Percentiles rank a stretch among this genome's conserved stretches.
These are phyloP conservation scores for Acholoe squamosa DNA, from an alignment of 2,888 invertebrate genomes.

Conservation along the genomic window DNA sequence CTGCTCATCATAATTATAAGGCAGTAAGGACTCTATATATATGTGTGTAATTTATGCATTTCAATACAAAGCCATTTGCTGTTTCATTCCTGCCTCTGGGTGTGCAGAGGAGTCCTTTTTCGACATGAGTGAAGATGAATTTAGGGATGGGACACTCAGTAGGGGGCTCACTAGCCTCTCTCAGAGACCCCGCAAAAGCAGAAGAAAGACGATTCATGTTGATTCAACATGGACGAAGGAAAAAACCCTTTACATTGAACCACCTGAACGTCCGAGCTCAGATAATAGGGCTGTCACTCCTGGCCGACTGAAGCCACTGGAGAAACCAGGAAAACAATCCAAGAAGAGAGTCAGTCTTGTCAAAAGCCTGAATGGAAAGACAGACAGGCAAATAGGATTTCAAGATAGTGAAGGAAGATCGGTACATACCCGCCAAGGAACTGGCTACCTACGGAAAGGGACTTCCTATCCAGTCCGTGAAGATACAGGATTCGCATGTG, in stretches of 20 bases:
- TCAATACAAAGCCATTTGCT: not conserved
- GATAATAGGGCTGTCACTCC: not conserved
- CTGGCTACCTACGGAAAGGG: not conserved
- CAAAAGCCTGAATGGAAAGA: not conserved
- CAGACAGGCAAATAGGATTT: not conserved
- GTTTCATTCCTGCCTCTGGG: slow-evolving; percentile 2
- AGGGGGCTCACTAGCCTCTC: not conserved
- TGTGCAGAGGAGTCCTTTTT: not conserved
- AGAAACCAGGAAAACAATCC: not conserved
- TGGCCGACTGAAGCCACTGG: not conserved
- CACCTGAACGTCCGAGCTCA: not conserved
- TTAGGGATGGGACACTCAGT: not conserved
- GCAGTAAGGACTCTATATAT: too few relatives aligned
- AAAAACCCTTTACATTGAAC: not conserved
- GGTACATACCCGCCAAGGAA: not conserved
- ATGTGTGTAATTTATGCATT: too few relatives aligned
- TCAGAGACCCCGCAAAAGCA: not conserved
- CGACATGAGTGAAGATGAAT: slow-evolving; percentile 17
- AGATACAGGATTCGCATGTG: not conserved
- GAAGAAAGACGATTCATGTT: slow-evolving; percentile 28
- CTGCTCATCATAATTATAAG: too few relatives aligned
- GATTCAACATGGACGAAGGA: not conserved
- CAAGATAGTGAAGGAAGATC: not conserved
- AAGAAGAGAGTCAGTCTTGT: not conserved
- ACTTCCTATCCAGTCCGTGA: too few relatives aligned